Evolutionary conservation across 2,888 invertebrate species (phyloP).

Genomic region (Hyposoter didymator): DNA sequence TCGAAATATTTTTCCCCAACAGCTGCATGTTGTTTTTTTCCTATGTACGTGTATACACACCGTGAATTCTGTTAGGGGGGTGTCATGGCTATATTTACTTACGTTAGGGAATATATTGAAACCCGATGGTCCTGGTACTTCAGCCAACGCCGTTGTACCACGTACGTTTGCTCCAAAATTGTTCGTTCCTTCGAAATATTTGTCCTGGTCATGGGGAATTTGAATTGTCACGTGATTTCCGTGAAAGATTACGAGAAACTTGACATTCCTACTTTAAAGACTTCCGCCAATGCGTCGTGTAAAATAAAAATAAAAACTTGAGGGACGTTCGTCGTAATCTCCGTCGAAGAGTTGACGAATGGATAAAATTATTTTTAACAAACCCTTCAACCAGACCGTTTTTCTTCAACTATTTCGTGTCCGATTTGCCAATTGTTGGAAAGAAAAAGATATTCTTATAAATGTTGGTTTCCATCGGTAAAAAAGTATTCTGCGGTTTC

Average conservation of each 20-base stretch:
- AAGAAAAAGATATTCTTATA: background rate
- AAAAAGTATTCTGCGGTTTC: background rate
- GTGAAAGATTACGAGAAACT: background rate
- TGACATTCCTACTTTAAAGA: background rate
- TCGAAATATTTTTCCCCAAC: constrained; percentile 39
- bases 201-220: background rate
- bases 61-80: constrained; percentile 37
- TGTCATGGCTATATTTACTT: constrained; percentile 51
- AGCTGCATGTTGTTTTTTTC: constrained; percentile 38
- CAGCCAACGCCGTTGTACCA: background rate
- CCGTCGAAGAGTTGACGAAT: background rate
- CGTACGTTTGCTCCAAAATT: constrained; percentile 1
- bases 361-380: background rate
- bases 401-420: background rate
- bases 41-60: constrained; percentile 10
- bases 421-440: background rate
- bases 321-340: background rate
- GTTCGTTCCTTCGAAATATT: constrained; percentile 5
- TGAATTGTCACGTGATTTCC: background rate
- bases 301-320: too few relatives aligned
- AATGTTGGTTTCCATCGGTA: constrained; percentile 7
- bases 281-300: background rate
- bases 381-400: background rate
- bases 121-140: constrained; percentile 44
- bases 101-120: constrained; percentile 37